A percentile compares a stretch with the other conserved stretches of the same genome.
Evolutionary conservation across 2,888 invertebrate species (phyloP).

Genomic region (Sepiola atlantica): DNA sequence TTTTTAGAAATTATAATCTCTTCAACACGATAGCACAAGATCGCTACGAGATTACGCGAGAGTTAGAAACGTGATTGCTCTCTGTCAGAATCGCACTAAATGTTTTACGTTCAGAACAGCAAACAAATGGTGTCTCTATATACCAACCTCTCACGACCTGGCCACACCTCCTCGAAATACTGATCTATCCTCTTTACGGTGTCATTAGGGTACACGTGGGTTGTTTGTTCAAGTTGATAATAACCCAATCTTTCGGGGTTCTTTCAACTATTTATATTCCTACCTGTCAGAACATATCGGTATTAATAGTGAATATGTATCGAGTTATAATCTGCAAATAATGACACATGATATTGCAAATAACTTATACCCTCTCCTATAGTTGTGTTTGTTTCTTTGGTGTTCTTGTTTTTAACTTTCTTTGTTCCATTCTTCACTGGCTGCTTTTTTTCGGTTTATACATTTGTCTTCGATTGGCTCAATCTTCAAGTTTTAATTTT

Average conservation of each 20-base stretch:
- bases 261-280: not conserved
- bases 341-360: not conserved
- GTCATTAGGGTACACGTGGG: not conserved
- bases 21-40: not conserved
- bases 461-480: too few species aligned
- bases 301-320: not conserved
- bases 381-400: too few species aligned
- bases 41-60: not conserved
- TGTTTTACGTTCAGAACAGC: conserved; percentile 4
- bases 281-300: not conserved
- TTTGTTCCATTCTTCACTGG: too few species aligned
- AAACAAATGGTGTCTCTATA: not conserved
- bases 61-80: not conserved
- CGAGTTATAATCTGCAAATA: not conserved
- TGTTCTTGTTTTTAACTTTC: too few species aligned
- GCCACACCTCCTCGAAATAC: not conserved
- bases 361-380: too few species aligned
- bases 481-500: too few species aligned
- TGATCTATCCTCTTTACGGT: not conserved
- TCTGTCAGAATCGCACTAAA: not conserved
- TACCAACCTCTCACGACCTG: not conserved
- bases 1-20: conserved; percentile 13
- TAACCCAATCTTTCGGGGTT: not conserved
- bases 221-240: not conserved
- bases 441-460: too few species aligned